Conservation (phyloP, 1,140 invertebrate species). For the Aricia agestis region DNA sequence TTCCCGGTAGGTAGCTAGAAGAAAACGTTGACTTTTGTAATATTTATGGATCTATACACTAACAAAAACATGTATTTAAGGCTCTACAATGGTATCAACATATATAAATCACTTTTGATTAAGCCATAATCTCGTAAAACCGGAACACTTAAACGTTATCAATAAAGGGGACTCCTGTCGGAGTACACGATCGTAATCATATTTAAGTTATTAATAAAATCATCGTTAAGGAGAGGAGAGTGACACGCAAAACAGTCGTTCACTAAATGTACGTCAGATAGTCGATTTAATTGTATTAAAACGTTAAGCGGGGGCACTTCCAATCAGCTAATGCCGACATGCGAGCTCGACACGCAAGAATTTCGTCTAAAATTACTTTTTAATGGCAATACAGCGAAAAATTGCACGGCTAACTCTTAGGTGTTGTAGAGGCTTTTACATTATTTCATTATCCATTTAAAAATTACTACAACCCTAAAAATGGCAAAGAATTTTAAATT, state of each 20-base stretch:
- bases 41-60: too few species aligned
- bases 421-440: neutral
- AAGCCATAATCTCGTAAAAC: neutral
- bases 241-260: conserved; percentile 67
- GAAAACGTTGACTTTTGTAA: too few species aligned
- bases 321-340: conserved; percentile 71
- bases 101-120: too few species aligned
- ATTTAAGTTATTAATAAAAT: conserved; percentile 26
- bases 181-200: conserved; percentile 22
- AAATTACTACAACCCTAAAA: too few species aligned
- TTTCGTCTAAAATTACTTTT: conserved; percentile 21
- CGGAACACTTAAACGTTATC: conserved; percentile 2
- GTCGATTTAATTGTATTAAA: conserved; percentile 74
- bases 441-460: neutral
- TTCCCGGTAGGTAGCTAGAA: too few species aligned
- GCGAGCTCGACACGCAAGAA: conserved; percentile 62
- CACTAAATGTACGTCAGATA: conserved; percentile 56
- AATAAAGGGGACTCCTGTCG: neutral
- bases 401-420: neutral
- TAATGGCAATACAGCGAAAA: neutral
- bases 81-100: too few species aligned
- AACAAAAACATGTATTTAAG: too few species aligned
- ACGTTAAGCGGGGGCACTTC: conserved; percentile 59
- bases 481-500: too few species aligned
- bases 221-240: conserved; percentile 32